Base-by-base conservation (phyloP, 2,797 vertebrate genomes). In the Galaxias olidus region DNA sequence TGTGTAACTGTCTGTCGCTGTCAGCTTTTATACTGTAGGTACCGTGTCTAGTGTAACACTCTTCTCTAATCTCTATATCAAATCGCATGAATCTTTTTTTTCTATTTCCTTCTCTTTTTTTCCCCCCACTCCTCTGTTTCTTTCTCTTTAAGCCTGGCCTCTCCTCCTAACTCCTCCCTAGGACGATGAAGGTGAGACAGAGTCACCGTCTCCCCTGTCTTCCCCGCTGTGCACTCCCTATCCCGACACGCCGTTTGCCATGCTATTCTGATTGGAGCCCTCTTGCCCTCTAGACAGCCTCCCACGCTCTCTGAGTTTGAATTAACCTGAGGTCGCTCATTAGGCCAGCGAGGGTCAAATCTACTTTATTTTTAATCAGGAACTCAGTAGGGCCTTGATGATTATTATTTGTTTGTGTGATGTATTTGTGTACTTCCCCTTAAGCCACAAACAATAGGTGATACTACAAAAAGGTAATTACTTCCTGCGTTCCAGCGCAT, bases 151-250 rank as follows among this genome's bases (percentile, higher is more conserved):
- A 94, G 93, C 89, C 83, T 65, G 82, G 83, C 90, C 69, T 84
- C 77, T 82, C 76, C 69, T 76, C 62, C 80, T 92, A 91, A 90
- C 84, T 88, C 85, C 81, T 89, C 88, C 88, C 73, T 88, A 80
- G 83, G 84, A 86, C 75, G 80, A 85, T 79, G 88, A 77, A 93
- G 90, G 89, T 91, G 90, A 92, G 92, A 84, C 72, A 79, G 84
- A 66, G 77, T 74, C 81, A 56, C 79, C 81, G 61, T 76, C 20
- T 76, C 52, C 59, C 20, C 64, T 49, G 14, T 56, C 19, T 55
- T 17, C 10, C 18, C 57, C 18, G 3, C 47, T 44, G 13, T 56
- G 20, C 10, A 14, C 45, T 14, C 14, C 17, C 9, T 10, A 7
- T 9, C 15, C 11, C 10, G 6, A 10, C 19, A 11, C 8, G 14